Percentiles rank a stretch among this genome's conserved stretches.
Conservation (phyloP, 1,140 invertebrate species). For the Formica selysi region DNA sequence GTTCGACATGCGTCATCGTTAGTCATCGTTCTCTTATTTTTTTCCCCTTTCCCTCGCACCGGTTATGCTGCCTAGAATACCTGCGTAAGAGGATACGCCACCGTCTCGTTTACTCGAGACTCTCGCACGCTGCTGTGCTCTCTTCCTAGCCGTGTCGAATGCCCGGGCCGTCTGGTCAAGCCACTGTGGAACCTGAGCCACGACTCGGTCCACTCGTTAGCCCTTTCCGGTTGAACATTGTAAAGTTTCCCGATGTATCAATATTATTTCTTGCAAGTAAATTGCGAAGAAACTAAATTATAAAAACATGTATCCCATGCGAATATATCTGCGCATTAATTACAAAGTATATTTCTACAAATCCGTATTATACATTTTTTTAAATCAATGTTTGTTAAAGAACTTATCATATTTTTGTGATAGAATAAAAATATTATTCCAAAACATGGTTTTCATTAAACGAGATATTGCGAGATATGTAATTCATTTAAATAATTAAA, state of each 20-base stretch:
- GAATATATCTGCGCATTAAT: not conserved
- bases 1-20: slow-evolving; percentile 64
- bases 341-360: not conserved
- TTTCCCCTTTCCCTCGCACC: slow-evolving; percentile 48
- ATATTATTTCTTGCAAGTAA: not conserved
- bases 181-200: slow-evolving; percentile 31
- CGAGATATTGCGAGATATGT: no score
- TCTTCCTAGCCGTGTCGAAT: slow-evolving; percentile 21
- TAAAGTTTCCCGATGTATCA: not conserved
- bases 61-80: slow-evolving; percentile 76
- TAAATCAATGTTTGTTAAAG: not conserved
- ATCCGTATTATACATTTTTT: not conserved
- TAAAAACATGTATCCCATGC: not conserved
- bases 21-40: slow-evolving; percentile 23
- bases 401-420: not conserved
- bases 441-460: no score
- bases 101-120: slow-evolving; percentile 76
- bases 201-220: slow-evolving; percentile 56
- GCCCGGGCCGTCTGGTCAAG: not conserved
- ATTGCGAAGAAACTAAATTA: not conserved
- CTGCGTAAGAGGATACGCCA: slow-evolving; percentile 79
- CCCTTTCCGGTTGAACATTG: slow-evolving; percentile 7
- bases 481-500: no score
- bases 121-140: slow-evolving; percentile 42
- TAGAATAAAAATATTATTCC: not conserved